Conservation (phyloP, 2,797 vertebrate species). For the Acanthopagrus latus region DNA sequence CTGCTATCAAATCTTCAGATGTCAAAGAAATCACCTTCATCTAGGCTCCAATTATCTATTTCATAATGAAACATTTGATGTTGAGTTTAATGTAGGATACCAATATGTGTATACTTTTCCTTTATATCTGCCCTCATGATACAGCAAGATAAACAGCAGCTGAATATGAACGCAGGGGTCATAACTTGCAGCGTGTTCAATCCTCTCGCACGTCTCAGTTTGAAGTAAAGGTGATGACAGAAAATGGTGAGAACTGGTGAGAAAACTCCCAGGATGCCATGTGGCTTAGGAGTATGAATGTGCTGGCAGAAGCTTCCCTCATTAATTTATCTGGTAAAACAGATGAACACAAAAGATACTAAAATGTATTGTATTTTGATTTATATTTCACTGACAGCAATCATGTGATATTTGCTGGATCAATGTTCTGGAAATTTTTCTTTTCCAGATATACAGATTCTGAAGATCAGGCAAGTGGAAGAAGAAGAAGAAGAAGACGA, state of each 20-base stretch:
- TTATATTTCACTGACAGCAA: neutral
- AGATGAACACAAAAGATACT: neutral
- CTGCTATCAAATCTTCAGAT: neutral
- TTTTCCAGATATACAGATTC: neutral
- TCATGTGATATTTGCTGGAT: neutral
- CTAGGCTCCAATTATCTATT: neutral
- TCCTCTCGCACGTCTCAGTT: no score
- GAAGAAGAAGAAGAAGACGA: no score
- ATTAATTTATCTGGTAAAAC: neutral
- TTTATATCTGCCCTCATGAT: neutral
- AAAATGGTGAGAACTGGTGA: no score
- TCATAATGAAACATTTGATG: neutral
- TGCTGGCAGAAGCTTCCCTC: neutral
- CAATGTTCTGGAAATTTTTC: neutral
- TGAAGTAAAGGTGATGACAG: no score
- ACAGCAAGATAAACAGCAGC: neutral
- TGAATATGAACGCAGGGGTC: neutral
- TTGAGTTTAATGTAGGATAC: neutral
- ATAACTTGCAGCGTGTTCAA: no score
- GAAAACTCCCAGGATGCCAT: conserved; percentile 18
- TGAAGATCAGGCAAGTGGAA: neutral
- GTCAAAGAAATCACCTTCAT: neutral
- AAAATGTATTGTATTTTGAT: neutral
- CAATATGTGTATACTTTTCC: neutral
- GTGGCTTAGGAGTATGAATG: no score